Evolutionary conservation across 2,888 invertebrate genomes (phyloP).

Genomic region (Lumbricus terrestris): DNA sequence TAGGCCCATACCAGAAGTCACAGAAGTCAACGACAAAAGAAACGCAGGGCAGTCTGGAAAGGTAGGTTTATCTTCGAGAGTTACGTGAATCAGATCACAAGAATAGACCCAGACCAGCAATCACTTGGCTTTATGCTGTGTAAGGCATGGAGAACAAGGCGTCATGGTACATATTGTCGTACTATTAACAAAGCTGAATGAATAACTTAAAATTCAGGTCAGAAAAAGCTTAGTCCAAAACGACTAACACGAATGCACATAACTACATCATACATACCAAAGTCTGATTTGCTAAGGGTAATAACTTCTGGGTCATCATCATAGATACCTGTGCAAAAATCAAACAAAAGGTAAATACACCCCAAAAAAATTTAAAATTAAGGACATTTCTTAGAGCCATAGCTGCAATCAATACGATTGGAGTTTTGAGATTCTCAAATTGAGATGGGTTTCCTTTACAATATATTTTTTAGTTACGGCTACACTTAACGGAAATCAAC

Average conservation of each 20-base stretch:
- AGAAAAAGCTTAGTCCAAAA: background rate
- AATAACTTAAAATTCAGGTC: background rate
- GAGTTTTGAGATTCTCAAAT: background rate
- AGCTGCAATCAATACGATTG: background rate
- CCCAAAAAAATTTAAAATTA: background rate
- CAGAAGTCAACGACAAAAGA: background rate
- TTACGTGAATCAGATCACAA: background rate
- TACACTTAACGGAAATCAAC: no score
- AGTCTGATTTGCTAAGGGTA: conserved; percentile 73
- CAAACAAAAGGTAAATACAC: background rate
- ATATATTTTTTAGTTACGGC: no score
- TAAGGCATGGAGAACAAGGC: background rate
- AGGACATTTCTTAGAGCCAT: background rate
- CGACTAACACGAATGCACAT: background rate
- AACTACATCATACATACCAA: conserved; percentile 67
- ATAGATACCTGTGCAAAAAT: conserved; percentile 66
- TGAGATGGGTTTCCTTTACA: background rate
- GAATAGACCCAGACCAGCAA: background rate
- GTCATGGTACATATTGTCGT: background rate
- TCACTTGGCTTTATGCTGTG: background rate
- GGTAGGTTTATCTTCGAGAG: background rate
- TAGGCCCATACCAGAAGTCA: background rate
- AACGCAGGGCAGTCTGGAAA: background rate
- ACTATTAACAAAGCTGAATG: background rate
- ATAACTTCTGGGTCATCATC: conserved; percentile 80